phyloP scores from a whole-genome alignment of 2,113 vertebrate genomes.

The Hymenochirus boettgeri region DNA sequence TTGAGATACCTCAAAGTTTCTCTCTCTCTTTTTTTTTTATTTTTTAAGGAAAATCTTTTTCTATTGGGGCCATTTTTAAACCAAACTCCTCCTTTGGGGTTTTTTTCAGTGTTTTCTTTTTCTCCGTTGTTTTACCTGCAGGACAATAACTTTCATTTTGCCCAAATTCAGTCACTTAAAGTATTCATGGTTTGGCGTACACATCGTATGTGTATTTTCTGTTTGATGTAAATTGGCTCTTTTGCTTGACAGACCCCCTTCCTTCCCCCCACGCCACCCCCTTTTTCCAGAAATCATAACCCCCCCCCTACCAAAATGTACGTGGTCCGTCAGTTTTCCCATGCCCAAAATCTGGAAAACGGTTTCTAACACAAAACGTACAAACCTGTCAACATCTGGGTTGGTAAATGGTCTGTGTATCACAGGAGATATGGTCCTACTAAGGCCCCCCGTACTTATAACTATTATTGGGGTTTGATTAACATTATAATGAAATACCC shows the following conservation, averaged over 20 bases:
- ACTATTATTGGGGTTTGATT: too few species aligned
- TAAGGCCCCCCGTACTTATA: too few species aligned
- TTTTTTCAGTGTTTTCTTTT: constrained; percentile 60
- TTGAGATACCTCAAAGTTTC: constrained; percentile 52
- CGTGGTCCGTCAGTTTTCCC: constrained; percentile 20
- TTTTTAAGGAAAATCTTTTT: constrained; percentile 47
- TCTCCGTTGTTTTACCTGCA: constrained; percentile 62
- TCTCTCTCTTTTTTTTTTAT: constrained; percentile 41
- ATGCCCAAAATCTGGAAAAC: not conserved
- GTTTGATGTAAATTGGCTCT: constrained; percentile 60
- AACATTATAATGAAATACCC: too few species aligned
- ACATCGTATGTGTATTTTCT: constrained; percentile 68
- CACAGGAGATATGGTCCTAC: too few species aligned
- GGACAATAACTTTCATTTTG: constrained; percentile 53
- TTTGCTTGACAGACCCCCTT: constrained; percentile 24
- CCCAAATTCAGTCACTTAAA: constrained; percentile 64
- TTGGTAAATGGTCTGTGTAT: not conserved
- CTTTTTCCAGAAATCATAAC: not conserved
- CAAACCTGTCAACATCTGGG: constrained; percentile 16
- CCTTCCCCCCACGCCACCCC: too few species aligned
- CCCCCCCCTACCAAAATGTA: not conserved
- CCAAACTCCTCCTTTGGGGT: constrained; percentile 37
- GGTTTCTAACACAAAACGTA: not conserved
- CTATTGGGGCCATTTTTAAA: constrained; percentile 49
- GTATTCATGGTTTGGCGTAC: constrained; percentile 66